phyloP scores from a whole-genome alignment of 1,140 invertebrate genomes.

The Subanguina moxae region DNA sequence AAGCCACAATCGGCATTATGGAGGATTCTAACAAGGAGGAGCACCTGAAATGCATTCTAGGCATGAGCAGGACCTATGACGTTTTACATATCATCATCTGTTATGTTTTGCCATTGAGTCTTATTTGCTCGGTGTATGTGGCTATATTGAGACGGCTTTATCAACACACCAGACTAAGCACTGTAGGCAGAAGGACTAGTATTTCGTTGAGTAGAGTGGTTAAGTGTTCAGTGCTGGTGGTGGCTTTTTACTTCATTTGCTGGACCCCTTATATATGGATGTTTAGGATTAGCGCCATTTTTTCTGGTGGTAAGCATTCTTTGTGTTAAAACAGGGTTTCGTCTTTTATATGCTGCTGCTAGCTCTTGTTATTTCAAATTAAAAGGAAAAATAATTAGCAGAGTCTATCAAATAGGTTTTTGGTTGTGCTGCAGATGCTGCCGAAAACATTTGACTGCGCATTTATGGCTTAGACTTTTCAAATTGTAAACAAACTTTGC shows the following conservation, averaged over 20 bases:
- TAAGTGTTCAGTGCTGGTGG: conserved; percentile 55
- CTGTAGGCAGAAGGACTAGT: conserved; percentile 46
- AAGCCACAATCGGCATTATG: conserved; percentile 36
- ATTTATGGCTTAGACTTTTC: no score
- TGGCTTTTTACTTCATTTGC: conserved; percentile 56
- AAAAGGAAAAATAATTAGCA: no score
- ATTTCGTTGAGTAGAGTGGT: conserved; percentile 51
- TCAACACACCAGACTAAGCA: conserved; percentile 45
- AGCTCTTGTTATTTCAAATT: no score
- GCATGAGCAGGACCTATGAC: conserved; percentile 39
- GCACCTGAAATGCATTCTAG: conserved; percentile 30
- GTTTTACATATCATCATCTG: conserved; percentile 40
- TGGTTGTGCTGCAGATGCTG: no score
- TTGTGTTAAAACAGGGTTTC: no score
- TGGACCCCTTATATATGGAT: conserved; percentile 50
- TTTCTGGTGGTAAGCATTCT: conserved; percentile 10
- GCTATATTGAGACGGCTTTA: conserved; percentile 49
- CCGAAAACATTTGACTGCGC: no score
- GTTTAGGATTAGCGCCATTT: neutral
- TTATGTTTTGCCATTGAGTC: conserved; percentile 44
- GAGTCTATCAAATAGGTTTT: no score
- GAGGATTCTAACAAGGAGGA: conserved; percentile 16
- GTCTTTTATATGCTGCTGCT: no score
- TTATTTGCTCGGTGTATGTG: conserved; percentile 51
- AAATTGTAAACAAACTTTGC: no score